Conservation (phyloP, 2,888 invertebrate genomes). For the Limnephilus auricula region DNA sequence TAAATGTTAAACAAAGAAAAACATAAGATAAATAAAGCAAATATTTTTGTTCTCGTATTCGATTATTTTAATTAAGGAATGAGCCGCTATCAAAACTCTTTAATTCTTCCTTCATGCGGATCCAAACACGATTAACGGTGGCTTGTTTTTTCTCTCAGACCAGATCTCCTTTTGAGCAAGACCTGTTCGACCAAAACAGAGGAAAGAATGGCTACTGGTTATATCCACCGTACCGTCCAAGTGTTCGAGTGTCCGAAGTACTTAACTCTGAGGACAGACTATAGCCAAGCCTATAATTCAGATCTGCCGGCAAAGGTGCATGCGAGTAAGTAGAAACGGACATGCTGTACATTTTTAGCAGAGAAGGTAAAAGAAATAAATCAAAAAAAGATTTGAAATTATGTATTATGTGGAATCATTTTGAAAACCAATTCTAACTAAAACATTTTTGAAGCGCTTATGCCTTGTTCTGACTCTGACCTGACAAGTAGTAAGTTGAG, state of each 20-base stretch:
- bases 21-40: too few relatives aligned
- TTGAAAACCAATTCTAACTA: background rate
- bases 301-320: background rate
- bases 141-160: slow-evolving; percentile 25
- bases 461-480: too few relatives aligned
- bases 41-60: background rate
- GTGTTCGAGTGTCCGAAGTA: background rate
- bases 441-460: background rate
- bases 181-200: slow-evolving; percentile 33
- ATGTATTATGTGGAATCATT: background rate
- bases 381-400: background rate
- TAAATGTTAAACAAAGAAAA: too few relatives aligned
- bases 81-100: background rate
- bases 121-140: slow-evolving; percentile 32
- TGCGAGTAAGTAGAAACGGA: background rate
- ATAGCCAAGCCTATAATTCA: background rate
- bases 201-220: background rate
- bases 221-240: background rate
- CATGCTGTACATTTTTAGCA: background rate
- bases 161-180: slow-evolving; percentile 21
- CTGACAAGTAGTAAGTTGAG: too few relatives aligned
- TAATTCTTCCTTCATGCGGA: background rate
- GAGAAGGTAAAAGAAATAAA: background rate
- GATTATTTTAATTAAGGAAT: background rate
- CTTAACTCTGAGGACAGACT: background rate